Conservation (phyloP, 2,888 invertebrate genomes). For the Balanococcus diminutus region DNA sequence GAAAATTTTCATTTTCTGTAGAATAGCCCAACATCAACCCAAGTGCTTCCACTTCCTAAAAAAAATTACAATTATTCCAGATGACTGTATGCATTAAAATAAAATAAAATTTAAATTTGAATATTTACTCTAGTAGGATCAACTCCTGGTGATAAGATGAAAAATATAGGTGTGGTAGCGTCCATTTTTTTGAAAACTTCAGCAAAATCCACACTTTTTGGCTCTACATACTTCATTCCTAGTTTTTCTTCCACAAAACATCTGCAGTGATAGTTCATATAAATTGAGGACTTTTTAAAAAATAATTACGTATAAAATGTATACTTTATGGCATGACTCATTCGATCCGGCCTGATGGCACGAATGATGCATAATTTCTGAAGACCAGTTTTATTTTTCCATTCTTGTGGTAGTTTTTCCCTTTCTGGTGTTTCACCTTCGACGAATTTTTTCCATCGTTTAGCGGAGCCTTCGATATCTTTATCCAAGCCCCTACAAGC, state of each 20-base stretch:
- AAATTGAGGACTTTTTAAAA: constrained; percentile 26
- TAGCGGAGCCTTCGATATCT: constrained; percentile 88
- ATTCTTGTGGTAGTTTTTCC: constrained; percentile 93
- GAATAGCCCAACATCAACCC: constrained; percentile 82
- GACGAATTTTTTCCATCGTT: constrained; percentile 90
- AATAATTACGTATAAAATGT: constrained; percentile 55
- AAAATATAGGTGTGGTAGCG: constrained; percentile 85
- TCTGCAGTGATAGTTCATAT: constrained; percentile 61
- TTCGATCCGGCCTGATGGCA: constrained; percentile 87
- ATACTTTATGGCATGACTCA: constrained; percentile 89
- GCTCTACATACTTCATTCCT: constrained; percentile 80
- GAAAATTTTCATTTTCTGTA: constrained; percentile 80
- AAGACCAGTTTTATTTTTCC: constrained; percentile 87
- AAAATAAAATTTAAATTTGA: background rate
- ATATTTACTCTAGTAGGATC: constrained; percentile 80
- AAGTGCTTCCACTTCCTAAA: constrained; percentile 81
- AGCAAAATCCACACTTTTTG: constrained; percentile 78
- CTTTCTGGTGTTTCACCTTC: constrained; percentile 92
- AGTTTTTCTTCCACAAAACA: constrained; percentile 88
- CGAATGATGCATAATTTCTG: constrained; percentile 92
- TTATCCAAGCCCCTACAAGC: constrained; percentile 77
- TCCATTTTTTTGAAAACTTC: constrained; percentile 87
- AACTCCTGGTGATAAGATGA: constrained; percentile 92
- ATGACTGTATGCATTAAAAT: too few species aligned
- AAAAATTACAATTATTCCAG: background rate